Evolutionary conservation across 2,888 invertebrate genomes (phyloP), one percentile per base, ranked within the genome.

Genomic region (Peribatodes rhomboidaria): DNA sequence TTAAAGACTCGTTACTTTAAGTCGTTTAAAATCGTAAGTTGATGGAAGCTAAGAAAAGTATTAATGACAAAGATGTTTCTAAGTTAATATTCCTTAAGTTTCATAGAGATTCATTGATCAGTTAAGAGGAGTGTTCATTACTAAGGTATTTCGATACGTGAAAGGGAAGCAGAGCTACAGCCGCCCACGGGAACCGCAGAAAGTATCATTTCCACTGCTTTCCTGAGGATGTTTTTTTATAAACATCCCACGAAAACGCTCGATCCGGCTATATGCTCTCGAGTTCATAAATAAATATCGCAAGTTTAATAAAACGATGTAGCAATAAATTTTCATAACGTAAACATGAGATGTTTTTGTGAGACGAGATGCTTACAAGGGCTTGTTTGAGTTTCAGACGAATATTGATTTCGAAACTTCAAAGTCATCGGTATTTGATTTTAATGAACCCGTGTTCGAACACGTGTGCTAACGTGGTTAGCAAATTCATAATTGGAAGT

Each of bases 201-300:
- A 52, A 55, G 61, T 62, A 66, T 61, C 49, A 58, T 39, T 62
- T 37, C 46, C 66, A 53, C 55, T 53, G 44, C 62, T 62, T 61
- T 66, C 58, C 61, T 66, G 55, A 46, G 61, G 66, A 66, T 66
- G 66, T 59, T 66, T 55, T 50, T 50, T 52, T 56, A 53, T 52
- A 59, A 66, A 66, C 66, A 66, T 66, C 59, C 66, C 55, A 62
- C 22, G 62, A 44, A 58, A 62, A 44, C 39, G 44, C 16, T 39
- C 57, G 14, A 2, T 39, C 39, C 49, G 50, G 54, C 37, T 55
- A 47, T 35, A 39, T 33, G 9, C 39, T 27, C 22, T 61, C 53
- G 31, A n/a, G n/a, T 50, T 56, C 56, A 37, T 46, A 52, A 62
- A 56, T 54, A 61, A 47, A 41, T 54, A 47, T 46, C 14, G 42